Percentiles rank a stretch among this genome's conserved stretches.
These are phyloP conservation scores for Idaea aversata DNA, from an alignment of 2,888 invertebrate genomes.

Conservation along the genomic window DNA sequence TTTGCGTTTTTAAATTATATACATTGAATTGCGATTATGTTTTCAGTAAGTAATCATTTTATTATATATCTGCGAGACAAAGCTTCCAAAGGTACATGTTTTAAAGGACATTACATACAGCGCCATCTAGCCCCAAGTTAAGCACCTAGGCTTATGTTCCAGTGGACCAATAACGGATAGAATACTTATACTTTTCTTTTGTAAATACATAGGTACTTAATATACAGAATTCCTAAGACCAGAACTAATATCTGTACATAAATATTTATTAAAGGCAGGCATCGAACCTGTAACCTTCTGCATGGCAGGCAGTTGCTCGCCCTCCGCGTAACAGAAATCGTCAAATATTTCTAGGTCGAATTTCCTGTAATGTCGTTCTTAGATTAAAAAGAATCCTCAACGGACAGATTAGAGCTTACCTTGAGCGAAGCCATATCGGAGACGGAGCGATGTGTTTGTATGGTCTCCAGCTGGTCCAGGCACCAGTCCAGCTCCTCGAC, in stretches of 20 bases:
- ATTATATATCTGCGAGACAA: constrained; percentile 10
- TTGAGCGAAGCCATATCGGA: constrained; percentile 99
- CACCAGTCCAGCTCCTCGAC: constrained; percentile 99
- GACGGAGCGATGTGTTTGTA: constrained; percentile 99
- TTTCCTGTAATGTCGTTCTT: background rate
- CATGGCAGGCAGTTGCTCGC: too few relatives aligned
- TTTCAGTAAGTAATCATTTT: background rate
- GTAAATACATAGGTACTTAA: too few relatives aligned
- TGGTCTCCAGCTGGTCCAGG: constrained; percentile 99
- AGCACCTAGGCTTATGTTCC: too few relatives aligned
- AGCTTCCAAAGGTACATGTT: background rate
- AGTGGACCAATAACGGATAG: too few relatives aligned
- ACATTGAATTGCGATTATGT: background rate
- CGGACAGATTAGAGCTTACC: constrained; percentile 79
- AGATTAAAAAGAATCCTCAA: background rate
- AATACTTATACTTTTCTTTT: too few relatives aligned
- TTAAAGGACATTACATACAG: background rate
- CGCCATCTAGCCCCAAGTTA: too few relatives aligned
- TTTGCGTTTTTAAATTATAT: background rate
- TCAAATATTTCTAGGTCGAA: background rate
- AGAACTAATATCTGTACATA: too few relatives aligned
- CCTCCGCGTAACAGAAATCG: too few relatives aligned
- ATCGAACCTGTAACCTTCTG: too few relatives aligned
- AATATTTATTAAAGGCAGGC: too few relatives aligned
- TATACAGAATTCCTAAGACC: too few relatives aligned